Evolutionary conservation across 2,113 vertebrate genomes (phyloP).

Genomic region (Acrocephalus kingi): DNA sequence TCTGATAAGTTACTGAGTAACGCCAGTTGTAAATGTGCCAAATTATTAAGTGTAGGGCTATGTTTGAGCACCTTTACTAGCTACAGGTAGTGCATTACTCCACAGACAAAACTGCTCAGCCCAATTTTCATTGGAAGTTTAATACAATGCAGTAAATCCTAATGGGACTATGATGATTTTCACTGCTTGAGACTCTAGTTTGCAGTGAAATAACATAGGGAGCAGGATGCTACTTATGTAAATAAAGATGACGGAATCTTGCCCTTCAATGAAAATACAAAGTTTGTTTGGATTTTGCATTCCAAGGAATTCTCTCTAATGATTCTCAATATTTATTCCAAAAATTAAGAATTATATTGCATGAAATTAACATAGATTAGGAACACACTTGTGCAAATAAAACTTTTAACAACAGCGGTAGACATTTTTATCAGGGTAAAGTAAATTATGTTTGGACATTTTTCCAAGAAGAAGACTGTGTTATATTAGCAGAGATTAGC

Average conservation of each 20-base stretch:
- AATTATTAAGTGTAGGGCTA: slow-evolving; percentile 44
- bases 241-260: slow-evolving; percentile 48
- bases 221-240: slow-evolving; percentile 28
- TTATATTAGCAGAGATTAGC: slow-evolving; percentile 1
- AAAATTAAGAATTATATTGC: slow-evolving; percentile 62
- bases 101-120: slow-evolving; percentile 18
- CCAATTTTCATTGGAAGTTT: slow-evolving; percentile 13
- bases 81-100: neutral
- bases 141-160: neutral
- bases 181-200: slow-evolving; percentile 14
- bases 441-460: slow-evolving; percentile 25
- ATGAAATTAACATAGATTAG: slow-evolving; percentile 71
- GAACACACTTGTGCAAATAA: slow-evolving; percentile 62
- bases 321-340: slow-evolving; percentile 58
- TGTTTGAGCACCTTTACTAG: slow-evolving; percentile 42
- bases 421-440: slow-evolving; percentile 45
- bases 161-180: slow-evolving; percentile 7
- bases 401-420: slow-evolving; percentile 41
- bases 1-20: slow-evolving; percentile 61
- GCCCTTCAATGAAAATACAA: neutral
- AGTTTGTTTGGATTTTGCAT: slow-evolving; percentile 54
- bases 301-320: slow-evolving; percentile 48
- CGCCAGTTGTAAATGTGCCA: slow-evolving; percentile 52
- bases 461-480: neutral
- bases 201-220: neutral